Conservation (phyloP, 2,113 vertebrate genomes). For the Onychorhynchus coronatus region DNA sequence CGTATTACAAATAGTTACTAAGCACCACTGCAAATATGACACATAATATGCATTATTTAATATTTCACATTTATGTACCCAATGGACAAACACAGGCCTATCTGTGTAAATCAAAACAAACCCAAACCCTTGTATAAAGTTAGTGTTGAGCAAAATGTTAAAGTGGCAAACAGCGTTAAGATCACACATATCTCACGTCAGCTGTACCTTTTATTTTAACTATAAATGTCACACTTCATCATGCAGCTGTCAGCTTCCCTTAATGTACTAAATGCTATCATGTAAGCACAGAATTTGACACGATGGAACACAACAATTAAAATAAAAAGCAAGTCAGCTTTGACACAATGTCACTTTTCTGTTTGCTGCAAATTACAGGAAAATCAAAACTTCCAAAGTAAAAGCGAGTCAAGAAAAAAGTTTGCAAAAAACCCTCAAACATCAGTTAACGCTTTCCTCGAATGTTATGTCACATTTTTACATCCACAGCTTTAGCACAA, state of each 20-base stretch:
- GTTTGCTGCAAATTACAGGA: conserved; percentile 20
- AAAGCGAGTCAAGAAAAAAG: neutral
- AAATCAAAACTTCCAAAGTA: neutral
- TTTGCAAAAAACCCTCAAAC: neutral
- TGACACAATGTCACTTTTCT: neutral
- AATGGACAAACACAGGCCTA: neutral
- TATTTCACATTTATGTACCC: neutral
- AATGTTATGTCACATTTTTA: neutral
- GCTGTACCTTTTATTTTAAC: conserved; percentile 60
- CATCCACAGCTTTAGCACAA: neutral
- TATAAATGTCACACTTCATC: conserved; percentile 67
- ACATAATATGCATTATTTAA: neutral
- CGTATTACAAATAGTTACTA: neutral
- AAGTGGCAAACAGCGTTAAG: conserved; percentile 56
- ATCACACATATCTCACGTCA: conserved; percentile 40
- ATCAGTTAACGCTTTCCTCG: neutral
- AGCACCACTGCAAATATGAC: neutral
- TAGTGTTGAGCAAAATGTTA: conserved; percentile 42
- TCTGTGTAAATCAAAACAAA: neutral
- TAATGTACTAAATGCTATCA: conserved; percentile 48
- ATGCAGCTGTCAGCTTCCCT: conserved; percentile 60
- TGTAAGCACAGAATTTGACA: conserved; percentile 34
- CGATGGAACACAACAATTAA: conserved; percentile 61
- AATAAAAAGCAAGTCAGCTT: conserved; percentile 39
- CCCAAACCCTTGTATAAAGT: neutral